Conservation (phyloP, 2,888 invertebrate species). For the Pammene aurita region DNA sequence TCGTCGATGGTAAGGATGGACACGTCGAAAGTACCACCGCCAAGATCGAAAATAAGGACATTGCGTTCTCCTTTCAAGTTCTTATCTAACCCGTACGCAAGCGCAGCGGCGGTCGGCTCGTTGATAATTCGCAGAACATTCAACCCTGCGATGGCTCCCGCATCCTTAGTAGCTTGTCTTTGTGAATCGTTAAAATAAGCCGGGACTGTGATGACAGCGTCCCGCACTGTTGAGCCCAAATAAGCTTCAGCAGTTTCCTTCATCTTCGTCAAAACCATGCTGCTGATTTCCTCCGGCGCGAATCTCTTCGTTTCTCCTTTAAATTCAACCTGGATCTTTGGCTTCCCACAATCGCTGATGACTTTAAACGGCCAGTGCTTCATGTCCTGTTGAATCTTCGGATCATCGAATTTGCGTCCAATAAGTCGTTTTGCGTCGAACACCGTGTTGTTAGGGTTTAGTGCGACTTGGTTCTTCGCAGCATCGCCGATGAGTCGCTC, state of each 20-base stretch:
- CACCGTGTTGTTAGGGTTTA: constrained; percentile 86
- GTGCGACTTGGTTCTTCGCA: constrained; percentile 86
- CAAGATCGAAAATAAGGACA: constrained; percentile 45
- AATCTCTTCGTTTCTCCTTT: constrained; percentile 20
- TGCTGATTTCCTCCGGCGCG: constrained; percentile 20
- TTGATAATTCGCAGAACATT: constrained; percentile 17
- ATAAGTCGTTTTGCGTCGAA: constrained; percentile 86
- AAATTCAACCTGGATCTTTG: constrained; percentile 17
- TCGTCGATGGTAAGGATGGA: constrained; percentile 90
- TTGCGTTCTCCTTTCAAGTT: constrained; percentile 16
- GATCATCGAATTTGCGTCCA: constrained; percentile 18
- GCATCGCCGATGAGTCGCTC: constrained; percentile 83
- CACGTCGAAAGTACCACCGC: constrained; percentile 87
- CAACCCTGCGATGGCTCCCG: constrained; percentile 10
- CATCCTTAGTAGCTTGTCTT: constrained; percentile 8
- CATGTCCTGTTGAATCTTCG: constrained; percentile 20
- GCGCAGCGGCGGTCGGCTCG: constrained; percentile 17
- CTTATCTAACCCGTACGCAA: constrained; percentile 17
- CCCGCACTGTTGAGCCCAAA: constrained; percentile 20
- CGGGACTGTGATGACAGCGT: constrained; percentile 19
- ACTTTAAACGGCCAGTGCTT: constrained; percentile 24
- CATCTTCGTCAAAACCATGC: constrained; percentile 24
- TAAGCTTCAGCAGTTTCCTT: constrained; percentile 22
- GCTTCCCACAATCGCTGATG: constrained; percentile 13
- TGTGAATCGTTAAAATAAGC: constrained; percentile 24